phyloP scores from a whole-genome alignment of 2,797 vertebrate genomes.

The Smutsia gigantea region DNA sequence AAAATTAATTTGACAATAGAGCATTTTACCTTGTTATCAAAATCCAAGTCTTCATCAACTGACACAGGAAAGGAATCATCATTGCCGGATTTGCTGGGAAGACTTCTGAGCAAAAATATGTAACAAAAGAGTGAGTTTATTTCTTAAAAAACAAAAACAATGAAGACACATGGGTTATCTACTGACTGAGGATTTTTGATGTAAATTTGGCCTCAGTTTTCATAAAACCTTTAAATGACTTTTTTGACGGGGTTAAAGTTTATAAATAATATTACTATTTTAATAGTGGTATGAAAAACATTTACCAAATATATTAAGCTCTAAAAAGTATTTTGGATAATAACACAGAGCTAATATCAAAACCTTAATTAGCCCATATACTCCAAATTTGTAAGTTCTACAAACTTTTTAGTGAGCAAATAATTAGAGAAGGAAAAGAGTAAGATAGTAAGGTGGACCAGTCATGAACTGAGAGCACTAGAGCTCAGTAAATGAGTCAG shows the following conservation, averaged over 20 bases:
- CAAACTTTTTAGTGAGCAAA: neutral
- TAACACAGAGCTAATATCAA: neutral
- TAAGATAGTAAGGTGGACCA: neutral
- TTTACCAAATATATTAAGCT: neutral
- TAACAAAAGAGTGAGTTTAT: neutral
- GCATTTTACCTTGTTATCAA: slow-evolving; percentile 90
- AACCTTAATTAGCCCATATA: neutral
- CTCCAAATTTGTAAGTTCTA: neutral
- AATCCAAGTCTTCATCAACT: slow-evolving; percentile 91
- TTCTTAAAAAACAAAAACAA: neutral
- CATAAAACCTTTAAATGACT: too few species aligned
- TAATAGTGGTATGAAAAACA: neutral
- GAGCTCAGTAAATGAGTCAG: neutral
- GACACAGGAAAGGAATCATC: slow-evolving; percentile 93
- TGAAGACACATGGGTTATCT: neutral
- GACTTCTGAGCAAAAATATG: slow-evolving; percentile 82
- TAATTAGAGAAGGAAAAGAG: neutral
- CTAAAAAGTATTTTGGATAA: neutral
- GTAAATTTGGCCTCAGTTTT: too few species aligned
- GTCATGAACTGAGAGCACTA: neutral
- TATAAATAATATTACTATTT: neutral
- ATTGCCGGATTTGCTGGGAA: slow-evolving; percentile 85
- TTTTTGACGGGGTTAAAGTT: too few species aligned
- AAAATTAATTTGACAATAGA: neutral
- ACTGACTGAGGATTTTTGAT: neutral